Evolutionary conservation across 2,797 vertebrate genomes (phyloP).

Genomic region (Lepidocolaptes lacrymiger): DNA sequence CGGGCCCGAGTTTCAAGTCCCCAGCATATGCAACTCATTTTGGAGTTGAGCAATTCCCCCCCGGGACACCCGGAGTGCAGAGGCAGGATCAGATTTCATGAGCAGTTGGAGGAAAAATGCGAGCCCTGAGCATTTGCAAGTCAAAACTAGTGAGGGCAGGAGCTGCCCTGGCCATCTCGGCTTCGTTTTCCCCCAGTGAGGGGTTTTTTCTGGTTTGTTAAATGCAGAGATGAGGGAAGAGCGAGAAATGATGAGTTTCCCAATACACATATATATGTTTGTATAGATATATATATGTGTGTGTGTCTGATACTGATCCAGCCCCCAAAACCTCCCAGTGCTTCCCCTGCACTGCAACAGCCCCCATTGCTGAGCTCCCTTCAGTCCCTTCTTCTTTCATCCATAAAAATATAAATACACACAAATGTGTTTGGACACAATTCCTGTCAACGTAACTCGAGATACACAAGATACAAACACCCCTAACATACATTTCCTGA

Average conservation of each 20-base stretch:
- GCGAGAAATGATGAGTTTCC: slow-evolving; percentile 20
- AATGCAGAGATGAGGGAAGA: slow-evolving; percentile 9
- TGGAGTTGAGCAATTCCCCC: slow-evolving; percentile 79
- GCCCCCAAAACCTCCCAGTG: neutral
- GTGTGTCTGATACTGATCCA: neutral
- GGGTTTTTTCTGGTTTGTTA: slow-evolving; percentile 29
- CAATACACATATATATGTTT: neutral
- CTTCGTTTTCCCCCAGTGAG: slow-evolving; percentile 1
- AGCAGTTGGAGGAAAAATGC: slow-evolving; percentile 79
- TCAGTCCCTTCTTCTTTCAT: neutral
- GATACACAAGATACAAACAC: neutral
- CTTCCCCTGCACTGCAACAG: neutral
- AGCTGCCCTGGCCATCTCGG: slow-evolving; percentile 60
- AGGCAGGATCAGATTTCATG: slow-evolving; percentile 78
- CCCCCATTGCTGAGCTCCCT: neutral
- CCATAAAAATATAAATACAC: neutral
- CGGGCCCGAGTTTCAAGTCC: slow-evolving; percentile 70
- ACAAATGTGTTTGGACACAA: neutral
- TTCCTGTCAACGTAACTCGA: neutral
- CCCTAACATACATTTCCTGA: too few species aligned
- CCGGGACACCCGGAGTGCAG: slow-evolving; percentile 72
- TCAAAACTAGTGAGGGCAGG: slow-evolving; percentile 75
- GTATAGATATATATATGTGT: rapidly evolving
- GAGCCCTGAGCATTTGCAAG: slow-evolving; percentile 78
- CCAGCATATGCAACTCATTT: slow-evolving; percentile 82